phyloP scores from a whole-genome alignment of 2,888 invertebrate species.

The Dendrolimus pini region DNA sequence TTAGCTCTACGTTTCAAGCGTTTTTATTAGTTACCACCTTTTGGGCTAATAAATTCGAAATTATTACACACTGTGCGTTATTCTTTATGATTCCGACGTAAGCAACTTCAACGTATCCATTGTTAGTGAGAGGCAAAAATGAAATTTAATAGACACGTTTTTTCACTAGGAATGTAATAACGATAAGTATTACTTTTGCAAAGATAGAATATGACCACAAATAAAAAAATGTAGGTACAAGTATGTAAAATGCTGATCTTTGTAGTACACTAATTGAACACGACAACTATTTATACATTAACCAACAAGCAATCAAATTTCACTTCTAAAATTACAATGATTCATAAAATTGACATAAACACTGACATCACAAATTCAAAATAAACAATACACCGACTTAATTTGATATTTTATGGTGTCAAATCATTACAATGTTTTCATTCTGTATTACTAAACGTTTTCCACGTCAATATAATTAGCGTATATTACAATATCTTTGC shows the following conservation, averaged over 20 bases:
- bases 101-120: background rate
- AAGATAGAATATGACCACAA: no score
- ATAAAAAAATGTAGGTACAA: no score
- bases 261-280: no score
- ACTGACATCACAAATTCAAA: background rate
- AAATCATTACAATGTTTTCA: background rate
- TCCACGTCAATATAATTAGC: background rate
- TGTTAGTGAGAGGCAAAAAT: no score
- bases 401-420: background rate
- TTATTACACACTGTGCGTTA: conserved; percentile 22
- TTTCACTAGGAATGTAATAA: no score
- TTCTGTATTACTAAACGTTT: background rate
- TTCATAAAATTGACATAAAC: background rate
- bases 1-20: conserved; percentile 26
- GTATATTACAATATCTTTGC: background rate
- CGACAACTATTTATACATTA: no score
- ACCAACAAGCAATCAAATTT: background rate
- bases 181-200: no score
- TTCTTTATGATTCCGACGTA: conserved; percentile 8
- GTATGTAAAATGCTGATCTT: no score
- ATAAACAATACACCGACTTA: no score
- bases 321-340: background rate
- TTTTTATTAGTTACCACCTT: conserved; percentile 40
- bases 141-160: no score
- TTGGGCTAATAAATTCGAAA: conserved; percentile 33